Conservation (phyloP, 1,140 invertebrate genomes). For the Thaumatotibia leucotreta region DNA sequence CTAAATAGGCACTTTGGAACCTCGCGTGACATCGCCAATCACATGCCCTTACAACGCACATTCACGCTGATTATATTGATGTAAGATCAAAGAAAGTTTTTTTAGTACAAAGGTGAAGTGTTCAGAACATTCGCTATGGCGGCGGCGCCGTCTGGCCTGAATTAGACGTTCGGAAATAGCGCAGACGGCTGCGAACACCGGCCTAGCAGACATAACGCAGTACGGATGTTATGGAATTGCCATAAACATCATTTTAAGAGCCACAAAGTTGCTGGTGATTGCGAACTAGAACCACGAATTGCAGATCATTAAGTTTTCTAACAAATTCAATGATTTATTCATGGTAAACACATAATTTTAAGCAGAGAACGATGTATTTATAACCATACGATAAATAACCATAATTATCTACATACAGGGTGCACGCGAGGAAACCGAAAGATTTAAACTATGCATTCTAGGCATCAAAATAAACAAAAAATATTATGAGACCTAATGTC, state of each 20-base stretch:
- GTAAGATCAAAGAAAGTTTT: slow-evolving; percentile 47
- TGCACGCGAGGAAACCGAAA: no score
- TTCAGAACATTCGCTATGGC: slow-evolving; percentile 29
- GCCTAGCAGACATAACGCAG: not conserved
- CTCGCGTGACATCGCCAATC: not conserved
- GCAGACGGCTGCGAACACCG: slow-evolving; percentile 41
- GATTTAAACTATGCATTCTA: no score
- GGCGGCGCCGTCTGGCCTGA: slow-evolving; percentile 52
- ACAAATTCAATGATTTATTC: no score
- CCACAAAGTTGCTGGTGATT: not conserved
- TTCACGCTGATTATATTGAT: slow-evolving; percentile 22
- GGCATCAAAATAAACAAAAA: no score
- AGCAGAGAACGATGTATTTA: no score
- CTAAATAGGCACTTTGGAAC: no score
- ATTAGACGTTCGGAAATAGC: slow-evolving; percentile 55
- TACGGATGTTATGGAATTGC: slow-evolving; percentile 1
- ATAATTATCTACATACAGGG: no score
- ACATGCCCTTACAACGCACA: not conserved
- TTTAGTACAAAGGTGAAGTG: slow-evolving; percentile 46
- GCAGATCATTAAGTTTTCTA: not conserved
- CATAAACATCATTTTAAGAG: not conserved
- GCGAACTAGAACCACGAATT: not conserved
- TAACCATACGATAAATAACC: no score
- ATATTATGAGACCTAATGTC: no score
- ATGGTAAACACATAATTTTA: no score